Conservation (phyloP, 2,113 vertebrate species). For the Indri indri region DNA sequence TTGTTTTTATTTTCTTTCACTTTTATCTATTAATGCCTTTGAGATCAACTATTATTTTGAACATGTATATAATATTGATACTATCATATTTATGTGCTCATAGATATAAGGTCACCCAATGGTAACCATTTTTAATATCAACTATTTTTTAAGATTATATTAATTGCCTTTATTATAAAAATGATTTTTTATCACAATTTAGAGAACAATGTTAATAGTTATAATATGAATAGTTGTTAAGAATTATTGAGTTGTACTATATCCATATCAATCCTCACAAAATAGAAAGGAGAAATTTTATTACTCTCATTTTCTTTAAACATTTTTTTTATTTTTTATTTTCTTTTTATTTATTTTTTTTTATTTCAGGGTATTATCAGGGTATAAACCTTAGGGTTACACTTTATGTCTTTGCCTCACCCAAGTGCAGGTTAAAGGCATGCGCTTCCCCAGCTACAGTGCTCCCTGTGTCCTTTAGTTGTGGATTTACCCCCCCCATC, state of each 20-base stretch:
- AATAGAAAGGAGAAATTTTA: not conserved
- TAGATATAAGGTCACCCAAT: not conserved
- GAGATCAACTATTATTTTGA: not conserved
- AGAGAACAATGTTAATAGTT: not conserved
- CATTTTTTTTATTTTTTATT: no score
- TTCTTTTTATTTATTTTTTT: no score
- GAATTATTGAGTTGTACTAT: not conserved
- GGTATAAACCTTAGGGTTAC: no score
- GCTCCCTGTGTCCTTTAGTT: no score
- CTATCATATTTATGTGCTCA: not conserved
- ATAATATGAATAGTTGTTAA: not conserved
- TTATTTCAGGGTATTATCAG: no score
- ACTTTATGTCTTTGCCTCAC: no score
- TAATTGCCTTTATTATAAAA: not conserved
- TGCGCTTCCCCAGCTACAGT: no score
- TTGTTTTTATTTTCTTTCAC: not conserved
- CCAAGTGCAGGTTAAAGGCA: no score
- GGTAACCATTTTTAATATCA: not conserved
- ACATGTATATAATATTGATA: not conserved
- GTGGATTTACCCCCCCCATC: no score
- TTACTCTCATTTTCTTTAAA: not conserved
- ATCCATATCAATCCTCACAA: not conserved
- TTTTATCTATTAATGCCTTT: not conserved
- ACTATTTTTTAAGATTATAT: not conserved
- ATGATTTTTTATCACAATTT: not conserved